Base-by-base conservation (phyloP, 1,140 invertebrate species). In the Aleiodes sp. region DNA sequence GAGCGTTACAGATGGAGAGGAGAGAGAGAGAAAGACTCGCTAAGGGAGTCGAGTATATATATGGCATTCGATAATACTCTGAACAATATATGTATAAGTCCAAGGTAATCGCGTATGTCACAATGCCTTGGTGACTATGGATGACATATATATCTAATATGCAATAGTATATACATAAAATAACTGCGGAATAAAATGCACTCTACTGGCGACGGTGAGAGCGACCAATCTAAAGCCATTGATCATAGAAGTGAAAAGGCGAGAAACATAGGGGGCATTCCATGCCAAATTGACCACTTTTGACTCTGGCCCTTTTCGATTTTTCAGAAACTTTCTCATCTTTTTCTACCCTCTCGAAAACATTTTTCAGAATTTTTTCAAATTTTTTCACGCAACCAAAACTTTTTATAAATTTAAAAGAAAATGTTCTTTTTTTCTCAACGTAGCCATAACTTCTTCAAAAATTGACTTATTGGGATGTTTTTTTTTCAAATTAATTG, bases 51-150 rank as follows among this genome's bases (percentile, higher is more conserved):
- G 31, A 35, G 14, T 12, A 19, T 67, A 39, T 56, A 35, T 43
- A 26, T 43, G 35, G 21, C 10, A 21, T 28, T 41, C 24, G 35
- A 43, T 21, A 46, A 35, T 69, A 39, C 43, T 31, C 28, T 31
- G 62, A 46, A 59, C 43, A 57, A 68, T 71, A 37, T 76, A 75
- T 70, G 68, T 75, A 76, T 78, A 82, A 83, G 78, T 79, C 78
- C 83, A 84, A 84, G 82, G 83, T 80, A 82, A 84, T 83, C 80
- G 74, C 79, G 78, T 84, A 84, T 84, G 81, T 84, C 81, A 81
- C 81, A 84, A 84, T 72, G 16, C 33, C 37, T 19, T 57, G 70
- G 33, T 56, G 65, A 60, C 73, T 69, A 46, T 31, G 41, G 21
- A 26, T 37, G 33, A 65, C 16, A 43, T 41, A 57, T 29, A 46